Evolutionary conservation across 2,888 invertebrate genomes (phyloP), one percentile per base, ranked within the genome.

Genomic region (Protonemura montana): DNA sequence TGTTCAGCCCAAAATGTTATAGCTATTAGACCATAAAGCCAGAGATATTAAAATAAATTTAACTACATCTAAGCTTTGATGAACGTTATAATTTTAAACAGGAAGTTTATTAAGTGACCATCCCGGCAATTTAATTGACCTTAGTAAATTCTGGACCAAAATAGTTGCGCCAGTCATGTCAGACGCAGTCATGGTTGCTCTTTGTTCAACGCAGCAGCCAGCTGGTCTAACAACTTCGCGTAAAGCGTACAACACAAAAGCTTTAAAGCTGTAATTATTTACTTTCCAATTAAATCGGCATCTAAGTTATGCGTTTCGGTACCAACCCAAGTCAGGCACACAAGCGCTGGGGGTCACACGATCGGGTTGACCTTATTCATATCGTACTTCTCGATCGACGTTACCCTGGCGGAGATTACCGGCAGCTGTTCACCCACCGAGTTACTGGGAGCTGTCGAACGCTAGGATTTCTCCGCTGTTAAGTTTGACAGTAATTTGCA

Each of bases 51-150:
- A 59, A 59, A 59, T 3, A 7, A 59, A 10, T 35, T 35, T 35
- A 35, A 35, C 35, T 35, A 10, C 35, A 10, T 6, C 35, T 10
- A 35, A 35, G 35, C 21, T 59, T 21, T 59, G 59, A 59, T 59
- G 59, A 59, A 59, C 59, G 59, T 59, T 59, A 59, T 59, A 10
- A 21, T 59, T 59, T 59, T 59, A 59, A 59, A 59, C 59, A 59
- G 59, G 59, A 59, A 59, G 59, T 59, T 59, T 59, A 10, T 59
- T 10, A 59, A 21, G 59, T 21, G 59, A 59, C 59, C 59, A 59
- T 59, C 59, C 59, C 59, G 59, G 59, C 59, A 59, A 59, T 59
- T 59, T 59, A 59, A 59, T 59, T 59, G 59, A 59, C 59, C 59
- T 59, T 13, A 59, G 59, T 21, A 16, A 59, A 59, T 59, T 59